These are phyloP conservation scores for Sebastes iracundus DNA, from an alignment of 2,797 vertebrate genomes.

Conservation along the genomic window DNA sequence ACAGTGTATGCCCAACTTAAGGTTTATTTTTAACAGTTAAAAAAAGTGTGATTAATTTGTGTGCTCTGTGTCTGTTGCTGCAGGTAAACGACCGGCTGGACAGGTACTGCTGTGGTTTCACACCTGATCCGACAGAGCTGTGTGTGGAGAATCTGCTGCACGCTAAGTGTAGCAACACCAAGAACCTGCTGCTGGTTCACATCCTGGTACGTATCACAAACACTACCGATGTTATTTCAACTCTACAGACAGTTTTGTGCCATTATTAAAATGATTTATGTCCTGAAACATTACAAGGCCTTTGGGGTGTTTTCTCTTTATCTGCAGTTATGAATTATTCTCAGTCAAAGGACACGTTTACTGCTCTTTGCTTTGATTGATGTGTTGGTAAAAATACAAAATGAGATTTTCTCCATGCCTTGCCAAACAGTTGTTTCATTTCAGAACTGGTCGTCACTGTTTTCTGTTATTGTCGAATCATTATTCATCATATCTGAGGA, in stretches of 20 bases:
- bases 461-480: neutral
- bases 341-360: neutral
- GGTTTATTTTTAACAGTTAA: no score
- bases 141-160: slow-evolving; percentile 91
- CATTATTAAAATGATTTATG: neutral
- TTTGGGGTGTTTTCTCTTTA: neutral
- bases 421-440: neutral
- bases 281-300: neutral
- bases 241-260: neutral
- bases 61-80: slow-evolving; percentile 6
- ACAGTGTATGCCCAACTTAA: no score
- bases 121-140: slow-evolving; percentile 86
- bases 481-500: neutral
- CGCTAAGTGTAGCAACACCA: slow-evolving; percentile 85
- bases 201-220: slow-evolving; percentile 86
- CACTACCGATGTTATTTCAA: neutral
- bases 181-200: slow-evolving; percentile 89
- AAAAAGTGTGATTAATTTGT: neutral
- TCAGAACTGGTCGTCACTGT: neutral
- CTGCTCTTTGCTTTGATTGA: slow-evolving; percentile 8
- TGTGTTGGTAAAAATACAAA: neutral
- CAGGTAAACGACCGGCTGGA: slow-evolving; percentile 96
- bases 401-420: neutral
- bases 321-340: neutral
- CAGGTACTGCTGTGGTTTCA: slow-evolving; percentile 94